A percentile compares a stretch with the other conserved stretches of the same genome.
phyloP scores from a whole-genome alignment of 2,797 vertebrate species.

The Malurus leucopterus region DNA sequence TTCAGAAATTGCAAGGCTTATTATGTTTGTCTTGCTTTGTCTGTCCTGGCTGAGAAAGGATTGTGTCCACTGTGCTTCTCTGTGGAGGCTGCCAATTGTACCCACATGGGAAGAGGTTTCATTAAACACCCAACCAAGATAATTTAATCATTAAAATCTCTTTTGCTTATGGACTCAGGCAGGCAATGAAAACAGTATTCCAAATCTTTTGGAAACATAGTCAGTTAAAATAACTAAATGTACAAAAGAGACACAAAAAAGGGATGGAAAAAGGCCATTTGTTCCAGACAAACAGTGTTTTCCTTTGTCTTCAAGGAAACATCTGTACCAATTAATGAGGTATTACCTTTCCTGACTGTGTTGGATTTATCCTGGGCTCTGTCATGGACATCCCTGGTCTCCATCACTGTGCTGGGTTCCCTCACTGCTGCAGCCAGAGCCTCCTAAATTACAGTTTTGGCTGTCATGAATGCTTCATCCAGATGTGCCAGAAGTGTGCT shows the following conservation, averaged over 20 bases:
- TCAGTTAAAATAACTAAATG: neutral
- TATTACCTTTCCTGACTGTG: neutral
- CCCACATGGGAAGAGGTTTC: neutral
- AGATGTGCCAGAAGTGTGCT: neutral
- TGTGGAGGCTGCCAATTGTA: conserved; percentile 13
- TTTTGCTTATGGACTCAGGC: neutral
- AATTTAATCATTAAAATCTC: conserved; percentile 20
- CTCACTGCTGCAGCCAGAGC: neutral
- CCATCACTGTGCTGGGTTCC: neutral
- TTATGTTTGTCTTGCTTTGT: neutral
- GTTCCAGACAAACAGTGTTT: neutral
- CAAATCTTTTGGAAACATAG: neutral
- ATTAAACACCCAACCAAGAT: neutral
- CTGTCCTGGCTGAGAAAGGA: neutral
- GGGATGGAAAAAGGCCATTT: neutral
- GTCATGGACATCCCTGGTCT: neutral
- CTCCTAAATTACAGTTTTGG: neutral
- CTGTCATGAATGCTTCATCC: neutral
- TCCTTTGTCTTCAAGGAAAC: neutral
- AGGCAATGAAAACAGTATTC: neutral
- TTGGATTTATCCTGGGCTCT: neutral
- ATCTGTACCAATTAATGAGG: neutral
- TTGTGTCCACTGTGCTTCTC: neutral
- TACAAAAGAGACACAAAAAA: neutral
- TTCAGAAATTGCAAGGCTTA: neutral